A percentile compares a stretch with the other conserved stretches of the same genome.
Evolutionary conservation across 2,888 invertebrate genomes (phyloP).

Genomic region (Congeria kusceri): DNA sequence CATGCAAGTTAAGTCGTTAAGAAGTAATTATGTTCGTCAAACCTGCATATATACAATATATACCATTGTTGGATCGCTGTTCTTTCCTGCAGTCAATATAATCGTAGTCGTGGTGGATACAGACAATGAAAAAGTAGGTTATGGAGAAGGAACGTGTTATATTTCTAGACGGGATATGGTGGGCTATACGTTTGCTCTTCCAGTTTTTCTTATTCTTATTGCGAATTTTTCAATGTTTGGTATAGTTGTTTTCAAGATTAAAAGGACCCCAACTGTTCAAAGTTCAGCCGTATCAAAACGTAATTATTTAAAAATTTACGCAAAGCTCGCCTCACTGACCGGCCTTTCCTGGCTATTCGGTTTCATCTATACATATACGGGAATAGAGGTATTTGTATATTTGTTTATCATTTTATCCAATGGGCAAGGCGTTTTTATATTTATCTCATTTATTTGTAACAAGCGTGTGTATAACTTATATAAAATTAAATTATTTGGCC

Average conservation of each 20-base stretch:
- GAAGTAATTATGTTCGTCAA: neutral
- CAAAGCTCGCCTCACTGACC: slow-evolving; percentile 50
- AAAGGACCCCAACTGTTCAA: slow-evolving; percentile 25
- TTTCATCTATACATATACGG: slow-evolving; percentile 33
- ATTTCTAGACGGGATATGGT: slow-evolving; percentile 41
- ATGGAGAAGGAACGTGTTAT: slow-evolving; percentile 45
- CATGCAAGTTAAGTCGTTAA: neutral
- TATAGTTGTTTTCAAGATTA: slow-evolving; percentile 37
- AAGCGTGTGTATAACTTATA: slow-evolving; percentile 35
- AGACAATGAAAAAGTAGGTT: slow-evolving; percentile 36
- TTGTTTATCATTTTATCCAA: slow-evolving; percentile 51
- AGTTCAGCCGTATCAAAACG: slow-evolving; percentile 19
- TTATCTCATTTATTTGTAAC: slow-evolving; percentile 56
- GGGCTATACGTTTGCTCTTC: slow-evolving; percentile 41
- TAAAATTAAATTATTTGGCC: neutral
- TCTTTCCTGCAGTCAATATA: slow-evolving; percentile 34
- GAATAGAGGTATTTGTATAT: slow-evolving; percentile 32
- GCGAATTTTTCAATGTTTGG: slow-evolving; percentile 35
- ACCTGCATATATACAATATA: slow-evolving; percentile 36
- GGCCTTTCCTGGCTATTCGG: slow-evolving; percentile 56
- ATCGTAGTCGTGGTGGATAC: neutral
- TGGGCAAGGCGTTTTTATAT: slow-evolving; percentile 53
- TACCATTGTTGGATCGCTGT: slow-evolving; percentile 7
- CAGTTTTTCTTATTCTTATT: slow-evolving; percentile 29
- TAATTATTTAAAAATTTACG: slow-evolving; percentile 46